phyloP scores from a whole-genome alignment of 2,113 vertebrate species.

The Corapipo altera region DNA sequence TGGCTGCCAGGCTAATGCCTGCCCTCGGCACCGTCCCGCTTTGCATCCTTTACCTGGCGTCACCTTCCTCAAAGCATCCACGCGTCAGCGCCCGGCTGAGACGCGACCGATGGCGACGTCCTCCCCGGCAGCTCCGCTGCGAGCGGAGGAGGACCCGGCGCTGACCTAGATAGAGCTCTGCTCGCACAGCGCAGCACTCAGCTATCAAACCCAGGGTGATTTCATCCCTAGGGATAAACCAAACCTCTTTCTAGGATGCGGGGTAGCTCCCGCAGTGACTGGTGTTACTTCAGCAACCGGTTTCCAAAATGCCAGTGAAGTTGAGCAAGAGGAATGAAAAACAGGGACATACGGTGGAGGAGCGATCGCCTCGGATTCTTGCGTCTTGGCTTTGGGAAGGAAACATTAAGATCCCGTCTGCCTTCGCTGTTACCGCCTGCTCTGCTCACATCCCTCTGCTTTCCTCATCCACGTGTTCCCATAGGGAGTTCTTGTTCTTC shows the following conservation, averaged over 20 bases:
- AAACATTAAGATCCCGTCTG: constrained; percentile 32
- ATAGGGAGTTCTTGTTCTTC: not conserved
- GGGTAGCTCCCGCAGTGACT: not conserved
- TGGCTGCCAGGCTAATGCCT: not conserved
- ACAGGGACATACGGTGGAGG: not conserved
- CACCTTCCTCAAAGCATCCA: not conserved
- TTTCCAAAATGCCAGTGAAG: constrained; percentile 5
- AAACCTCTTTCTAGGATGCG: constrained; percentile 25
- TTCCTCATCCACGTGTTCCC: not conserved
- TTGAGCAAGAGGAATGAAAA: constrained; percentile 11
- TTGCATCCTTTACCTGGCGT: not conserved
- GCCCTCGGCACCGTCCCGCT: not conserved
- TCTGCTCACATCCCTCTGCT: not conserved
- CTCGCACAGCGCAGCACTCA: not conserved
- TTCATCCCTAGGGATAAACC: not conserved
- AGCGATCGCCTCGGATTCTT: not conserved
- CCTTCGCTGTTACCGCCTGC: not conserved
- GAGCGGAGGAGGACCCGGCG: not conserved
- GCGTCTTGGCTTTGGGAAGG: constrained; percentile 28
- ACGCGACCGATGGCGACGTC: rapidly evolving
- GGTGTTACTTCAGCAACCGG: not conserved
- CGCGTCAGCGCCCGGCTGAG: rapidly evolving
- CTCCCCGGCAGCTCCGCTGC: rapidly evolving
- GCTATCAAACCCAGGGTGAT: not conserved
- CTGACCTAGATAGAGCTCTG: constrained; percentile 38